These are phyloP conservation scores for Zhuqinia jingwanae DNA, from an alignment of 2,888 invertebrate genomes.

Conservation along the genomic window DNA sequence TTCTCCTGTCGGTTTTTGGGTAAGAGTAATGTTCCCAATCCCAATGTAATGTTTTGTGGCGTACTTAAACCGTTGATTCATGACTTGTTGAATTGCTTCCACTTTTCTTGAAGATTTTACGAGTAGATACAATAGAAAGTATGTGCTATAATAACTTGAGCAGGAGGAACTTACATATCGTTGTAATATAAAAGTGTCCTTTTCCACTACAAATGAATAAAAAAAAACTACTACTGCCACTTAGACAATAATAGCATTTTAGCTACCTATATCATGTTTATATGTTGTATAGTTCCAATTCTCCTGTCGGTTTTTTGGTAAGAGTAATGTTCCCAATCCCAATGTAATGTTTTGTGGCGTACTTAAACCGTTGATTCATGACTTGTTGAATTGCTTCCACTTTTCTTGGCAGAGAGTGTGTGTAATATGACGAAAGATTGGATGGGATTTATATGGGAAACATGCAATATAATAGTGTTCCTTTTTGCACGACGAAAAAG, in stretches of 20 bases:
- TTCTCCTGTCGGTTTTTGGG: slow-evolving; percentile 1
- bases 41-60: slow-evolving; percentile 2
- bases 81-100: slow-evolving; percentile 20
- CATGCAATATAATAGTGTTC: too few relatives aligned
- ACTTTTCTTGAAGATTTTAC: background rate
- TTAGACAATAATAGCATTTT: too few relatives aligned
- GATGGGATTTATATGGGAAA: slow-evolving; percentile 9
- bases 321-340: slow-evolving; percentile 23
- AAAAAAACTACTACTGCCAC: too few relatives aligned
- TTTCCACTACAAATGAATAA: too few relatives aligned
- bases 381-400: slow-evolving; percentile 13
- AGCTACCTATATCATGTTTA: too few relatives aligned
- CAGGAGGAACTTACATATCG: too few relatives aligned
- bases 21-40: slow-evolving; percentile 30
- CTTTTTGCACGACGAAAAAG: slow-evolving; percentile 7
- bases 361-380: slow-evolving; percentile 41
- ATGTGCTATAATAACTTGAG: too few relatives aligned
- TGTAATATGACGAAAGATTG: background rate
- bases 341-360: slow-evolving; percentile 8
- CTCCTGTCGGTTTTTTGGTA: slow-evolving; percentile 16
- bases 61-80: slow-evolving; percentile 41
- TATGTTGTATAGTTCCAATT: background rate
- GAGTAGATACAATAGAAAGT: background rate
- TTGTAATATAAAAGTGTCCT: too few relatives aligned
- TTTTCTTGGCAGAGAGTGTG: background rate